phyloP scores from a whole-genome alignment of 2,888 invertebrate species.

The Barypeithes pellucidus region DNA sequence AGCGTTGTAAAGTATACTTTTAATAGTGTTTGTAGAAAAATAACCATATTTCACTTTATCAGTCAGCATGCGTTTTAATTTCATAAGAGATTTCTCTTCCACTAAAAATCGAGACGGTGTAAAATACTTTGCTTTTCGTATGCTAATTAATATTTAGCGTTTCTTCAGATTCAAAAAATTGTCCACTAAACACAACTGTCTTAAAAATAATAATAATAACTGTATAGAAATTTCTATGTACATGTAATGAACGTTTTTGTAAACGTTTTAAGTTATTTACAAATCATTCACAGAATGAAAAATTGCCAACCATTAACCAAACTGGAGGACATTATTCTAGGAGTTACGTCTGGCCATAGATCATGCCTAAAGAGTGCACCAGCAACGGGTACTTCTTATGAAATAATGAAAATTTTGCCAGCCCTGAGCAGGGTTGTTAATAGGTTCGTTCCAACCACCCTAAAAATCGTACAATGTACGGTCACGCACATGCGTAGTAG shows the following conservation, averaged over 20 bases:
- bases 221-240: conserved; percentile 22
- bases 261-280: conserved; percentile 12
- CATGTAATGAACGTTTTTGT: conserved; percentile 12
- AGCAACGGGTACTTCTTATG: too few relatives aligned
- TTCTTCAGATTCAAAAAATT: not conserved
- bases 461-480: too few relatives aligned
- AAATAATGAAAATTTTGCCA: too few relatives aligned
- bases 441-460: too few relatives aligned
- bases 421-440: too few relatives aligned
- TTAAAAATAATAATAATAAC: not conserved
- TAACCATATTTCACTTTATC: not conserved
- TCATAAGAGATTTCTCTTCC: not conserved
- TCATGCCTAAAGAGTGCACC: too few relatives aligned
- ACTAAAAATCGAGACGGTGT: conserved; percentile 1
- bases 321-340: too few relatives aligned
- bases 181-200: not conserved
- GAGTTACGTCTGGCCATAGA: too few relatives aligned
- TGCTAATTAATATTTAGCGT: not conserved
- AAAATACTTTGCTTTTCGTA: conserved; percentile 4
- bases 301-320: too few relatives aligned
- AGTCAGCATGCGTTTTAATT: not conserved
- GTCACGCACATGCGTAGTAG: too few relatives aligned
- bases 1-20: too few relatives aligned
- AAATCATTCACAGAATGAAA: conserved; percentile 41
- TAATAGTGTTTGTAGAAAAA: too few relatives aligned